phyloP scores from a whole-genome alignment of 2,888 invertebrate species.

The Orgyia antiqua region DNA sequence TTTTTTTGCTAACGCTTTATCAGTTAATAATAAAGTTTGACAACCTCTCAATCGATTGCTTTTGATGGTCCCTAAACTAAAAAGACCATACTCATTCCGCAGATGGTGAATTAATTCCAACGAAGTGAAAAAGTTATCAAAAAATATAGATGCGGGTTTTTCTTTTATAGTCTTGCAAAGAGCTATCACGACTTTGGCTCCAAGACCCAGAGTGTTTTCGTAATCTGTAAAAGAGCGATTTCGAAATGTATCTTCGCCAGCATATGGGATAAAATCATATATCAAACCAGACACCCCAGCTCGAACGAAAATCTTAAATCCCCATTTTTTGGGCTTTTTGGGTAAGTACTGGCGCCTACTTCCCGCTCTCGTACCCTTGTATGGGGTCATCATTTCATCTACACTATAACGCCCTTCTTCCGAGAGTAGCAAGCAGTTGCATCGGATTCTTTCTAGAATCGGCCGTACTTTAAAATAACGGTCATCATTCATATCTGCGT shows the following conservation, averaged over 20 bases:
- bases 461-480: not conserved
- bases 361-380: constrained; percentile 1
- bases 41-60: constrained; percentile 2
- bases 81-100: constrained; percentile 2
- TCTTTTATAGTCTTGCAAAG: not conserved
- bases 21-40: not conserved
- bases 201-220: not conserved
- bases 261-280: constrained; percentile 11
- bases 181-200: not conserved
- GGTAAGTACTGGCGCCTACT: not conserved
- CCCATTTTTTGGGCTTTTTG: constrained; percentile 10
- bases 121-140: not conserved
- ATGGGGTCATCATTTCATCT: constrained; percentile 4
- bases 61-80: constrained; percentile 3
- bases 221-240: not conserved
- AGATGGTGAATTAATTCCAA: not conserved
- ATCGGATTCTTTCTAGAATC: not conserved
- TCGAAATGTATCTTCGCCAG: constrained; percentile 9
- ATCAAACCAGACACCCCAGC: constrained; percentile 11
- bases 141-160: not conserved
- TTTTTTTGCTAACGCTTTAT: constrained; percentile 1
- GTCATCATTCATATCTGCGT: not conserved
- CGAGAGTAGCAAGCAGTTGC: not conserved
- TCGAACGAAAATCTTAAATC: constrained; percentile 9
- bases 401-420: not conserved